Conservation (phyloP, 1,140 invertebrate genomes). For the Eupeodes corollae region DNA sequence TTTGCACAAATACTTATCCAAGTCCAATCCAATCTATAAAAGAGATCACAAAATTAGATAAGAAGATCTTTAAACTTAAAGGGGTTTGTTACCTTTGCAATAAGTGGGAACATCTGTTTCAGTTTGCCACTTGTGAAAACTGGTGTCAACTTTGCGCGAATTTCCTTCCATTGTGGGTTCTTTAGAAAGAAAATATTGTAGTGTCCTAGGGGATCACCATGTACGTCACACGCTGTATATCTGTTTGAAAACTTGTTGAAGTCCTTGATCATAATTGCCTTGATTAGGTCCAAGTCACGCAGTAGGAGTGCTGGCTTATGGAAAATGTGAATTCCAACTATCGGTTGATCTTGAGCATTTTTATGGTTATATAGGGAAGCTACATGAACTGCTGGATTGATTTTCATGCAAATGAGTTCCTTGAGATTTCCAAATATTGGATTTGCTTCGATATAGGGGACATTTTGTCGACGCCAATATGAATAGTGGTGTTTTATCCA, state of each 20-base stretch:
- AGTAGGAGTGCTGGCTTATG: constrained; percentile 38
- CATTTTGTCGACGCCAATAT: constrained; percentile 35
- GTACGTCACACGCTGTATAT: constrained; percentile 15
- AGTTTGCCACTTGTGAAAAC: constrained; percentile 44
- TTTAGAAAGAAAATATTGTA: constrained; percentile 26
- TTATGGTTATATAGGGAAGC: constrained; percentile 12
- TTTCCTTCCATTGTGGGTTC: constrained; percentile 38
- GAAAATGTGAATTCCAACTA: constrained; percentile 36
- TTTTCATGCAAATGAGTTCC: constrained; percentile 7
- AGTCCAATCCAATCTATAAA: constrained; percentile 18
- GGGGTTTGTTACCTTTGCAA: constrained; percentile 25
- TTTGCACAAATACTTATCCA: constrained; percentile 13
- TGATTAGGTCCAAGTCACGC: constrained; percentile 42
- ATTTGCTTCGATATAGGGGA: constrained; percentile 30
- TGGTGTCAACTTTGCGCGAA: constrained; percentile 41
- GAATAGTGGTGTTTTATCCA: background rate
- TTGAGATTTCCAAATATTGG: constrained; percentile 31
- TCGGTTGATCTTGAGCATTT: constrained; percentile 15
- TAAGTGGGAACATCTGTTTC: constrained; percentile 44
- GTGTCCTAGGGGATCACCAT: constrained; percentile 16
- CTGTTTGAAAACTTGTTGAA: constrained; percentile 33
- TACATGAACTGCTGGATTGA: constrained; percentile 13
- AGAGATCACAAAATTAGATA: background rate
- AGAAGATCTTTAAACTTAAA: background rate
- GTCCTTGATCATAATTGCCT: constrained; percentile 41